phyloP scores from a whole-genome alignment of 2,797 vertebrate genomes.

The Falco concolor region DNA sequence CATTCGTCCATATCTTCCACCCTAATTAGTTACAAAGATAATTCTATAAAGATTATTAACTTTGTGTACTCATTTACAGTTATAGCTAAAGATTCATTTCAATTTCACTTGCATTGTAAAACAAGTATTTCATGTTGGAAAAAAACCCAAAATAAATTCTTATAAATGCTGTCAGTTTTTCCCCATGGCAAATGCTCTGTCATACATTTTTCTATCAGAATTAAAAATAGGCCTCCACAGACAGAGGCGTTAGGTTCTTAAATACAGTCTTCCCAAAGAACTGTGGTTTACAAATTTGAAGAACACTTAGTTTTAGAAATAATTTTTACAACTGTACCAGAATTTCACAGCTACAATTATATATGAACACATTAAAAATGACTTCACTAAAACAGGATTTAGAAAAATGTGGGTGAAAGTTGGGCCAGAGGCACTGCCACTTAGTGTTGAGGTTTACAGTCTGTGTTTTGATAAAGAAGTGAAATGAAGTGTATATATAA shows the following conservation, averaged over 20 bases:
- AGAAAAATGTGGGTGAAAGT: conserved; percentile 84
- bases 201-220: conserved; percentile 71
- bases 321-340: conserved; percentile 94
- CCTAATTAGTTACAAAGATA: conserved; percentile 82
- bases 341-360: conserved; percentile 95
- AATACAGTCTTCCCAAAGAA: conserved; percentile 75
- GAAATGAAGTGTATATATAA: conserved; percentile 75
- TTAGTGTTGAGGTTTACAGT: conserved; percentile 90
- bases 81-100: conserved; percentile 78
- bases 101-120: conserved; percentile 77
- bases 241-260: conserved; percentile 72
- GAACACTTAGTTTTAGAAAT: conserved; percentile 80
- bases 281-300: conserved; percentile 78
- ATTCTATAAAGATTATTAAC: conserved; percentile 77
- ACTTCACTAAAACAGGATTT: conserved; percentile 84
- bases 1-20: conserved; percentile 77
- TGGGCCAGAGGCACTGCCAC: conserved; percentile 92
- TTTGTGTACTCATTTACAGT: conserved; percentile 80
- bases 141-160: conserved; percentile 72
- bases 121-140: conserved; percentile 73
- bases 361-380: conserved; percentile 87
- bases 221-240: conserved; percentile 71
- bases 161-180: conserved; percentile 74
- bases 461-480: conserved; percentile 79
- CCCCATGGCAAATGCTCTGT: conserved; percentile 76